Conservation (phyloP, 2,797 vertebrate species). For the Delichon dasypus region DNA sequence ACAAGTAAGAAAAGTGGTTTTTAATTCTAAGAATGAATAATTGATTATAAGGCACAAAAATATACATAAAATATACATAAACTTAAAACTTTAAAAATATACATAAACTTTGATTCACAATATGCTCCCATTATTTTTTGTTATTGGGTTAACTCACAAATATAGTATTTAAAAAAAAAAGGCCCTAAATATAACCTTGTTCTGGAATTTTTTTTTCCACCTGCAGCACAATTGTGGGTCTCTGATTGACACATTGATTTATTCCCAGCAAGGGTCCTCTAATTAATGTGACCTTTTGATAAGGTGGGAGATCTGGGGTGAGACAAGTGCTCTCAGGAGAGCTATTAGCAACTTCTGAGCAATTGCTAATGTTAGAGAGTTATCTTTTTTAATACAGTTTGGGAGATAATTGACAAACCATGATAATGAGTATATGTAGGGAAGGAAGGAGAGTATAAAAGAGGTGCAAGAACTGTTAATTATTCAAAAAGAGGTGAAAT, state of each 20-base stretch:
- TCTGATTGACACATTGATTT: slow-evolving; percentile 75
- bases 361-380: slow-evolving; percentile 72
- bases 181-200: slow-evolving; percentile 21
- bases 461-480: slow-evolving; percentile 47
- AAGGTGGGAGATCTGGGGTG: slow-evolving; percentile 70
- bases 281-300: slow-evolving; percentile 82
- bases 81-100: not conserved
- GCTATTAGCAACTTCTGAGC: slow-evolving; percentile 76
- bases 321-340: slow-evolving; percentile 78
- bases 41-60: not conserved
- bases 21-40: not conserved
- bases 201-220: slow-evolving; percentile 30
- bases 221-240: slow-evolving; percentile 47
- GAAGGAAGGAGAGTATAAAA: slow-evolving; percentile 26
- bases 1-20: not conserved
- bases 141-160: not conserved
- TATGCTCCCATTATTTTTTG: not conserved
- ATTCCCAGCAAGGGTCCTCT: slow-evolving; percentile 73
- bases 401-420: slow-evolving; percentile 73
- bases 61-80: not conserved
- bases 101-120: not conserved
- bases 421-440: slow-evolving; percentile 54
- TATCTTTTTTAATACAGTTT: slow-evolving; percentile 66
- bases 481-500: slow-evolving; percentile 37
- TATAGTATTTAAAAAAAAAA: not conserved